phyloP scores from a whole-genome alignment of 1,140 invertebrate species.

The Heliconius nattereri region DNA sequence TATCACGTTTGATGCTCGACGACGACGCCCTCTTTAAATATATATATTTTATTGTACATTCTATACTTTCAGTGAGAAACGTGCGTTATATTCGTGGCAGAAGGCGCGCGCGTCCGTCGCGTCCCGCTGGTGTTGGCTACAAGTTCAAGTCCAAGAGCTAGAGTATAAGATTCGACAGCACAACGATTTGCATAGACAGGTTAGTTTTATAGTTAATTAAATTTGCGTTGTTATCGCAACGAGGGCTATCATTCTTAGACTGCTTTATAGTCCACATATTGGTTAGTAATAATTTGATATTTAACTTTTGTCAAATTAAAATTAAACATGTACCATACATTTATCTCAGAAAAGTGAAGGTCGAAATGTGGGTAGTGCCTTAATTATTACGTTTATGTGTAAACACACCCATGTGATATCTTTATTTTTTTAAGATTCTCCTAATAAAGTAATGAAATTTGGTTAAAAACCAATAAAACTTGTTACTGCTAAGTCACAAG shows the following conservation, averaged over 20 bases:
- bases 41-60: constrained; percentile 32
- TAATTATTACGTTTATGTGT: too few relatives aligned
- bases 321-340: too few relatives aligned
- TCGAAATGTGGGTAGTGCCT: too few relatives aligned
- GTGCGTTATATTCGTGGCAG: constrained; percentile 93
- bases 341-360: too few relatives aligned
- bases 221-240: too few relatives aligned
- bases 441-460: neutral
- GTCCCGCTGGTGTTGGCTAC: constrained; percentile 94
- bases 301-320: too few relatives aligned
- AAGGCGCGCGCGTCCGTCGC: constrained; percentile 90
- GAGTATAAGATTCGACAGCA: constrained; percentile 96
- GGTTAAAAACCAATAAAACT: neutral
- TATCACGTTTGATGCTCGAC: too few relatives aligned
- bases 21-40: neutral
- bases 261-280: too few relatives aligned
- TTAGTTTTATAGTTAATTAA: constrained; percentile 50
- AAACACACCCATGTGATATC: too few relatives aligned
- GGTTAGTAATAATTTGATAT: too few relatives aligned
- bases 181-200: constrained; percentile 88
- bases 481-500: neutral
- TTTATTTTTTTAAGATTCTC: neutral
- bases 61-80: constrained; percentile 85
- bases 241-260: too few relatives aligned
- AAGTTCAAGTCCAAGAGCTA: constrained; percentile 94